Conservation (phyloP, 2,888 invertebrate genomes). For the Laspeyria flexula region DNA sequence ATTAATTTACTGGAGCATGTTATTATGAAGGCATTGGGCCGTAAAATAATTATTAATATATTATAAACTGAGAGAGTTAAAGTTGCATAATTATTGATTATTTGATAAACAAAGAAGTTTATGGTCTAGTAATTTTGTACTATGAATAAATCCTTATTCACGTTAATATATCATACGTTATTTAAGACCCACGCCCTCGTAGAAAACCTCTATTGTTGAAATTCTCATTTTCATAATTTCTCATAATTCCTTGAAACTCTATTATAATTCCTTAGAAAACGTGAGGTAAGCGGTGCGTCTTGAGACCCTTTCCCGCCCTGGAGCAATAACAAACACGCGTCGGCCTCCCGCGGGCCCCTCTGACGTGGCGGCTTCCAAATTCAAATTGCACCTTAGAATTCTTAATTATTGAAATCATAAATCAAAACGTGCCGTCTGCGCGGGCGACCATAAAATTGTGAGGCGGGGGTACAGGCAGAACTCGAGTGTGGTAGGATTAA, state of each 20-base stretch:
- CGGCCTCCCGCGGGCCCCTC: conserved; percentile 75
- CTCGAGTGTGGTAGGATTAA: conserved; percentile 87
- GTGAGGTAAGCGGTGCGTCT: conserved; percentile 64
- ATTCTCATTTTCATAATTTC: conserved; percentile 58
- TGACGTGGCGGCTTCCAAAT: conserved; percentile 76
- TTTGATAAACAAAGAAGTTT: background rate
- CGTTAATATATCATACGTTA: background rate
- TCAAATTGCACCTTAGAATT: conserved; percentile 86
- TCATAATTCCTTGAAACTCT: conserved; percentile 68
- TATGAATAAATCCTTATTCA: background rate
- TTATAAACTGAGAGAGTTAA: too few species aligned
- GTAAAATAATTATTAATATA: too few species aligned
- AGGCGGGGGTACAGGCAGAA: conserved; percentile 62
- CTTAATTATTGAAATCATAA: conserved; percentile 87
- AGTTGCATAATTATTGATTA: background rate
- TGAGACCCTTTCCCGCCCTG: conserved; percentile 77
- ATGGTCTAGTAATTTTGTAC: background rate
- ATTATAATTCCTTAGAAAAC: conserved; percentile 75
- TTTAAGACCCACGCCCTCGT: conserved; percentile 21
- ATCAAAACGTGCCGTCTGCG: conserved; percentile 85
- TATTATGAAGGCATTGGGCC: too few species aligned
- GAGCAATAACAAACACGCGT: conserved; percentile 84
- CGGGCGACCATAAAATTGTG: conserved; percentile 83
- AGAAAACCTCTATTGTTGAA: conserved; percentile 37
- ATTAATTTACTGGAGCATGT: too few species aligned